Evolutionary conservation across 2,888 invertebrate species (phyloP).

Genomic region (Junonia oenone): DNA sequence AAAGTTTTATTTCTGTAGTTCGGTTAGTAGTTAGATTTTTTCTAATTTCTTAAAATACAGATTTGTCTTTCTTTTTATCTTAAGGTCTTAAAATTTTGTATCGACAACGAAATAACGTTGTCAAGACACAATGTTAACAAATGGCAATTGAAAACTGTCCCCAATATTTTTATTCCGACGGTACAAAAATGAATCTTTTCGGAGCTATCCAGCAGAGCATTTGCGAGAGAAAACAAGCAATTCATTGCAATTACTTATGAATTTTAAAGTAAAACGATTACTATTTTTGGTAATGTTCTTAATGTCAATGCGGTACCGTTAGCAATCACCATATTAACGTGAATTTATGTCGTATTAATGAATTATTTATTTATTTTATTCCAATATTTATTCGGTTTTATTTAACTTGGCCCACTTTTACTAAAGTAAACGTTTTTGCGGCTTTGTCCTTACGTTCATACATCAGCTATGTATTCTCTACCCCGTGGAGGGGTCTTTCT

Average conservation of each 20-base stretch:
- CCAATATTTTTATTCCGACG: conserved; percentile 9
- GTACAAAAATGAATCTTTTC: conserved; percentile 18
- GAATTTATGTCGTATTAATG: conserved; percentile 9
- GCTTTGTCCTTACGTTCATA: too few species aligned
- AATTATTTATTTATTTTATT: conserved; percentile 24
- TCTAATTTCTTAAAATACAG: too few species aligned
- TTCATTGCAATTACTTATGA: conserved; percentile 32
- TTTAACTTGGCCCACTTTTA: background rate
- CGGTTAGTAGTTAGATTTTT: too few species aligned
- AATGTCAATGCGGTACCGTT: conserved; percentile 24
- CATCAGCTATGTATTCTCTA: too few species aligned
- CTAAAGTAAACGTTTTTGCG: background rate
- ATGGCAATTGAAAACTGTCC: background rate
- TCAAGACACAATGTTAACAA: background rate
- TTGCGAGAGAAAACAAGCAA: conserved; percentile 32
- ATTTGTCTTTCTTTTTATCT: too few species aligned
- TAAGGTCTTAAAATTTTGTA: background rate
- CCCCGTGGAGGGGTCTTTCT: too few species aligned
- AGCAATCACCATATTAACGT: conserved; percentile 17
- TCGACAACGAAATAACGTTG: background rate
- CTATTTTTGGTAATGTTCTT: conserved; percentile 27
- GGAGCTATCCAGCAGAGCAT: conserved; percentile 14
- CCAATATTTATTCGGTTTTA: conserved; percentile 1
- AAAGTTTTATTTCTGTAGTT: too few species aligned
- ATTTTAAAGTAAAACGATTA: conserved; percentile 25